Evolutionary conservation across 2,113 vertebrate genomes (phyloP), one percentile per base, ranked within the genome.

Genomic region (Elgaria multicarinata): DNA sequence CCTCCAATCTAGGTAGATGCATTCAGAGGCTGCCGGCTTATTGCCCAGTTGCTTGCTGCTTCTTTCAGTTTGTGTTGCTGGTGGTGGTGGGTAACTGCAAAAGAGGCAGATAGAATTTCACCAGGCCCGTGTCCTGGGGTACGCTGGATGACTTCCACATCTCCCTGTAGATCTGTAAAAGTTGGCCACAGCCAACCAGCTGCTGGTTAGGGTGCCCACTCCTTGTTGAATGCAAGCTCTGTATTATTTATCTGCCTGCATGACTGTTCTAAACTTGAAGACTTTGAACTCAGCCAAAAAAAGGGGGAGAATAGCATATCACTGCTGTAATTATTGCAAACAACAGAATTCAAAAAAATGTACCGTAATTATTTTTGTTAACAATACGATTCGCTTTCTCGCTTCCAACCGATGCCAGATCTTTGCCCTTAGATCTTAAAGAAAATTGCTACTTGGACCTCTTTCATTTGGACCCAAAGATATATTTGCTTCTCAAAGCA

Each of bases 381-480:
- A 91, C 92, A 94, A 94, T 89, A 89, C 4, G 77, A 6, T 44
- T 69, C 55, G 66, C 90, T 93, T 94, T 92, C 58, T 71, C 82
- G 76, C 75, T 94, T 86, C 92, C 87, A 93, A 80, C 88, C 14
- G 64, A 88, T 90, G 69, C 89, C 93, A 95, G 94, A 90, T 88
- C 91, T 89, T 33, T 92, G 62, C 91, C 50, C 93, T 92, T 90
- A 85, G 78, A 92, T 93, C 82, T 93, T 76, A 74, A 85, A 84
- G 85, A 95, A 62, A 90, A 89, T 95, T 91, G 82, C 88, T 89
- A 8, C 86, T 93, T 95, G 93, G 88, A 94, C 50, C 82, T 91
- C 69, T 92, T 91, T 95, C 82, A 85, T 36, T 76, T 81, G 89
- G 86, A 91, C 58, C 8, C 1, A 71, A 89, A 90, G 71, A 94